Conservation (phyloP, 2,113 vertebrate genomes). For the Callipepla squamata region DNA sequence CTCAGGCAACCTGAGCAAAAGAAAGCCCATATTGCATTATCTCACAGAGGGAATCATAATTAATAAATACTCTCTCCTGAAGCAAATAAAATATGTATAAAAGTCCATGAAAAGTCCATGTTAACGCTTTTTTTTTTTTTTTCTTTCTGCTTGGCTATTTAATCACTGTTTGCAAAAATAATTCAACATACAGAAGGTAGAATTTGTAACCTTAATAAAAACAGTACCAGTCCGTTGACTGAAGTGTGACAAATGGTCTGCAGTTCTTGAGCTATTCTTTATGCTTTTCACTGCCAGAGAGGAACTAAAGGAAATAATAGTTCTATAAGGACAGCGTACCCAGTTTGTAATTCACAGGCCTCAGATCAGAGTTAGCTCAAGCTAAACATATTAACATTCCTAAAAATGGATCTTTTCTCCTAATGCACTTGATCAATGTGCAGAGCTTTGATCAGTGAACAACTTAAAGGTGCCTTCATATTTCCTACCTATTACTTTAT, state of each 20-base stretch:
- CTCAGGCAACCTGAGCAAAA: neutral
- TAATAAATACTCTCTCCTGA: neutral
- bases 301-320: neutral
- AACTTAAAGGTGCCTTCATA: conserved; percentile 70
- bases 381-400: conserved; percentile 62
- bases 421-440: conserved; percentile 76
- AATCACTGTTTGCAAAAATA: neutral
- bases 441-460: conserved; percentile 78
- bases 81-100: neutral
- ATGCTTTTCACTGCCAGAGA: neutral
- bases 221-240: fast-evolving
- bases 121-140: neutral
- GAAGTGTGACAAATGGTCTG: neutral
- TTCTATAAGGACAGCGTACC: conserved; percentile 57
- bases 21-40: fast-evolving
- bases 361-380: conserved; percentile 68
- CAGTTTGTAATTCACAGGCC: conserved; percentile 65
- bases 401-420: conserved; percentile 73
- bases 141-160: neutral
- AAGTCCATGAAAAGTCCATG: fast-evolving
- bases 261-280: neutral
- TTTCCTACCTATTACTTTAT: conserved; percentile 75
- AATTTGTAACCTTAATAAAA: neutral
- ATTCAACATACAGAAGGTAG: neutral
- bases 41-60: neutral